Evolutionary conservation across 2,113 vertebrate genomes (phyloP).

Genomic region (Struthidea cinerea): DNA sequence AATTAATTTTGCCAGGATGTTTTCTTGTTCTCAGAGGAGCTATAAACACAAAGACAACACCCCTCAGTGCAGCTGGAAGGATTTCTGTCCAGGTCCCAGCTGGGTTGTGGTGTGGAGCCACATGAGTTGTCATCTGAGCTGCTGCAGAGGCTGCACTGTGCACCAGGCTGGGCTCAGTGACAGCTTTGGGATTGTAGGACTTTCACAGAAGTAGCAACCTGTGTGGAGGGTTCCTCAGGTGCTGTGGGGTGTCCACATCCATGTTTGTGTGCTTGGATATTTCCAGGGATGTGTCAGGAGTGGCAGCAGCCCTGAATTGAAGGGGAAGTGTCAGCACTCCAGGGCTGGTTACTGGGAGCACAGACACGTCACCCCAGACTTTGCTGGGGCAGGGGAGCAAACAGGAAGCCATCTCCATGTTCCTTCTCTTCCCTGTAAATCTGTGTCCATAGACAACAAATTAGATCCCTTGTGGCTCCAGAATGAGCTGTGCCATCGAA

Average conservation of each 20-base stretch:
- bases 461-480: not conserved
- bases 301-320: not conserved
- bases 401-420: not conserved
- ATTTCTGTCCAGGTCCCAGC: not conserved
- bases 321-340: not conserved
- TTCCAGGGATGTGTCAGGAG: not conserved
- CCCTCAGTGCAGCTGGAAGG: not conserved
- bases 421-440: not conserved
- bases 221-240: not conserved
- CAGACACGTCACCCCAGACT: not conserved
- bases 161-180: not conserved
- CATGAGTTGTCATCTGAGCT: accelerated
- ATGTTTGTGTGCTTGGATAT: not conserved
- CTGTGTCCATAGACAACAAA: not conserved
- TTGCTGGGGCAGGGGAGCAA: not conserved
- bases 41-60: not conserved
- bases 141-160: not conserved
- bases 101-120: not conserved
- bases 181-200: not conserved
- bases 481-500: not conserved
- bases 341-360: not conserved
- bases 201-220: not conserved
- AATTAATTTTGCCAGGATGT: not conserved
- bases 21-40: not conserved
- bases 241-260: not conserved